These are phyloP conservation scores for Microplitis demolitor DNA, from an alignment of 1,140 invertebrate species.

Conservation along the genomic window DNA sequence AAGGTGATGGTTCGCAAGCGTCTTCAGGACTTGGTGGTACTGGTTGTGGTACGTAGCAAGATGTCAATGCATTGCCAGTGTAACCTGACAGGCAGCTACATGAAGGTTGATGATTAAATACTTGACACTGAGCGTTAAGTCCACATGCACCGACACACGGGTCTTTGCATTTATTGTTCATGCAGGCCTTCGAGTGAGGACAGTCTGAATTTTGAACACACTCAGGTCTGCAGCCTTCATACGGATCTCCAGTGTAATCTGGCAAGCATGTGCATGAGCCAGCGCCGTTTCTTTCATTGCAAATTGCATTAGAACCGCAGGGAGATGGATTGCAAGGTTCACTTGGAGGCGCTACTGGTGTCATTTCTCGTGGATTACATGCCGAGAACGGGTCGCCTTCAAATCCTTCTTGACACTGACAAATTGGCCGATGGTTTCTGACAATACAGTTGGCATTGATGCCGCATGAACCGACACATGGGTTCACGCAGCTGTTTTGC, in stretches of 20 bases:
- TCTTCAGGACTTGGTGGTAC: slow-evolving; percentile 62
- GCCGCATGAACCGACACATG: slow-evolving; percentile 82
- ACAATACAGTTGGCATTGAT: slow-evolving; percentile 79
- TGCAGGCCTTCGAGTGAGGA: slow-evolving; percentile 73
- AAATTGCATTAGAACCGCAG: slow-evolving; percentile 81
- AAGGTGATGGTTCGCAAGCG: slow-evolving; percentile 81
- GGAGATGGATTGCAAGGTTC: slow-evolving; percentile 82
- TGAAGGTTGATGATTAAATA: slow-evolving; percentile 80
- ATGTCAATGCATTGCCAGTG: slow-evolving; percentile 75
- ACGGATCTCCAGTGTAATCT: slow-evolving; percentile 83
- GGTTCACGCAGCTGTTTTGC: slow-evolving; percentile 76
- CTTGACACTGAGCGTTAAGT: slow-evolving; percentile 79
- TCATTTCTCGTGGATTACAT: slow-evolving; percentile 70
- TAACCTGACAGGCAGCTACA: slow-evolving; percentile 78
- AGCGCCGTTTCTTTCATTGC: slow-evolving; percentile 75
- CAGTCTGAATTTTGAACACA: slow-evolving; percentile 84
- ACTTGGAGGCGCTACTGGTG: slow-evolving; percentile 41
- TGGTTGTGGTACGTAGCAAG: slow-evolving; percentile 69
- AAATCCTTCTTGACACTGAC: slow-evolving; percentile 74
- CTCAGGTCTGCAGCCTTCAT: slow-evolving; percentile 78
- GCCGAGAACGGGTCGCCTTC: slow-evolving; percentile 84
- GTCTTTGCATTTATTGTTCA: slow-evolving; percentile 81
- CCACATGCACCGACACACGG: slow-evolving; percentile 82
- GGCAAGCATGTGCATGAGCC: slow-evolving; percentile 80
- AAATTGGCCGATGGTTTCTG: slow-evolving; percentile 78